Evolutionary conservation across 2,113 vertebrate species (phyloP).

Genomic region (Nibea coibor): DNA sequence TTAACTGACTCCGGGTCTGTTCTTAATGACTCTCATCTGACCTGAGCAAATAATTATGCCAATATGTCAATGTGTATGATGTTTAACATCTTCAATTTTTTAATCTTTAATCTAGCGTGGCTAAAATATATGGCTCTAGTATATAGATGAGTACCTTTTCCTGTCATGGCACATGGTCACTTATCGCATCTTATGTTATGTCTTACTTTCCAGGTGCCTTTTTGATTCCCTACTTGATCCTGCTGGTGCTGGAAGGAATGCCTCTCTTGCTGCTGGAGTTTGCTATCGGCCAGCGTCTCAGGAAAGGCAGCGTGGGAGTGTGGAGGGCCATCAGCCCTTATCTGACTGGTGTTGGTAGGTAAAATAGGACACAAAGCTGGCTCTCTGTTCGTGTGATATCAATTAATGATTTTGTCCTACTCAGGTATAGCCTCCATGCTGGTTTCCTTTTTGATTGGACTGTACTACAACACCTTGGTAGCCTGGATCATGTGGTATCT

Average conservation of each 20-base stretch:
- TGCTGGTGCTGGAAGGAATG: slow-evolving; percentile 91
- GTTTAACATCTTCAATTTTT: too few relatives aligned
- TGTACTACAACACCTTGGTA: slow-evolving; percentile 94
- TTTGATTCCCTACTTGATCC: slow-evolving; percentile 94
- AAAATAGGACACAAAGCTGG: not conserved
- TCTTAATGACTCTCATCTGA: too few relatives aligned
- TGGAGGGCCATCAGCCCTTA: slow-evolving; percentile 90
- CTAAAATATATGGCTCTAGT: too few relatives aligned
- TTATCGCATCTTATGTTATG: not conserved
- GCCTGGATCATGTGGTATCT: slow-evolving; percentile 85
- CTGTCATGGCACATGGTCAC: not conserved
- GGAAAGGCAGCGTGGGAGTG: slow-evolving; percentile 89
- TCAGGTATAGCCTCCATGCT: slow-evolving; percentile 91
- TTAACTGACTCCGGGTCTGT: too few relatives aligned
- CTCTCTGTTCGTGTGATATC: not conserved
- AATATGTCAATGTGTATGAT: too few relatives aligned
- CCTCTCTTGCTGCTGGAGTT: slow-evolving; percentile 93
- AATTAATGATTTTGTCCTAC: not conserved
- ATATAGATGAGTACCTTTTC: not conserved
- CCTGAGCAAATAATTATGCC: too few relatives aligned
- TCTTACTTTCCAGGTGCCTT: slow-evolving; percentile 87
- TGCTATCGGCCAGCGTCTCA: slow-evolving; percentile 91
- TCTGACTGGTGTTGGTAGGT: slow-evolving; percentile 90
- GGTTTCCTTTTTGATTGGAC: slow-evolving; percentile 88
- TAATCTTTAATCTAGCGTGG: too few relatives aligned